phyloP scores from a whole-genome alignment of 2,797 vertebrate species.

The Trematomus bernacchii region DNA sequence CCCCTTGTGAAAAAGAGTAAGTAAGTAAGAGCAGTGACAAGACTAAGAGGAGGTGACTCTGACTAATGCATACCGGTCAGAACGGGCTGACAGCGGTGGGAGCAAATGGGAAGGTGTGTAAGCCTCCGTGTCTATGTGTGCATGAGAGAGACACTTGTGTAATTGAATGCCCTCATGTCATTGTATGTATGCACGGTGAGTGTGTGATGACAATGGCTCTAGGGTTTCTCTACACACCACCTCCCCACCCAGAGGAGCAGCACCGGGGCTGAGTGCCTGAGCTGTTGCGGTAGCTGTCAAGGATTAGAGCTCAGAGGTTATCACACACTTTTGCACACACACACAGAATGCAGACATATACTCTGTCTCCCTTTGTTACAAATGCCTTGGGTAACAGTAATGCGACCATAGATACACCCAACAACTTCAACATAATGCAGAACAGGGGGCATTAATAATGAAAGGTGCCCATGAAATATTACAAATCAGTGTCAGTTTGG shows the following conservation, averaged over 20 bases:
- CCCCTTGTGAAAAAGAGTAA: slow-evolving; percentile 50
- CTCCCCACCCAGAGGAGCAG: slow-evolving; percentile 41
- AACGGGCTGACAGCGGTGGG: slow-evolving; percentile 40
- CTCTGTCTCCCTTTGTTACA: slow-evolving; percentile 21
- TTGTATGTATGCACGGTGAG: slow-evolving; percentile 30
- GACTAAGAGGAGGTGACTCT: slow-evolving; percentile 39
- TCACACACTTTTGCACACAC: slow-evolving; percentile 33
- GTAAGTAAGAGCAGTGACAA: slow-evolving; percentile 26
- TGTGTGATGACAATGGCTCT: slow-evolving; percentile 45
- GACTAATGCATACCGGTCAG: slow-evolving; percentile 73
- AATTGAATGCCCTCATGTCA: slow-evolving; percentile 45
- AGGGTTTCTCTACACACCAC: slow-evolving; percentile 39
- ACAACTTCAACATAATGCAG: slow-evolving; percentile 29
- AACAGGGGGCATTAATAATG: slow-evolving; percentile 64
- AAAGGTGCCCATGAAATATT: slow-evolving; percentile 65
- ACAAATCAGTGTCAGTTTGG: slow-evolving; percentile 60
- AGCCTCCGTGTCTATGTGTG: slow-evolving; percentile 47
- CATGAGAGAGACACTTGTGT: slow-evolving; percentile 44
- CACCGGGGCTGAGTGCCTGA: slow-evolving; percentile 43
- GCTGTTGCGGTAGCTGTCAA: slow-evolving; percentile 60
- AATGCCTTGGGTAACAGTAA: slow-evolving; percentile 45
- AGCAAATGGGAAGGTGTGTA: slow-evolving; percentile 30
- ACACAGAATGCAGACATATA: neutral
- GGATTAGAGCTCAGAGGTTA: slow-evolving; percentile 62
- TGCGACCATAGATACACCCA: slow-evolving; percentile 34